phyloP scores from a whole-genome alignment of 2,888 invertebrate genomes.

The Brachycybe producta region DNA sequence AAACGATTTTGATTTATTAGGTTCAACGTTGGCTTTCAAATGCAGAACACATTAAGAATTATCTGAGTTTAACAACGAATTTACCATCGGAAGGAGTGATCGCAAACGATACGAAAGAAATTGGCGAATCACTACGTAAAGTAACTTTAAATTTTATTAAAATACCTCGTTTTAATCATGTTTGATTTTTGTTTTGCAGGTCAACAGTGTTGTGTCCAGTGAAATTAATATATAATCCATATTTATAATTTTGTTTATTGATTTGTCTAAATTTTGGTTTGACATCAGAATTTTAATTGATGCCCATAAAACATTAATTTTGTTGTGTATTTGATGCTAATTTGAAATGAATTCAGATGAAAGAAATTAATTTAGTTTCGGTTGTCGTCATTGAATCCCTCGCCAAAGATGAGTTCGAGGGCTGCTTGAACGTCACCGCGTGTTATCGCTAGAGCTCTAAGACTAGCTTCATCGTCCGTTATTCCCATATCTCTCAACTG shows the following conservation, averaged over 20 bases:
- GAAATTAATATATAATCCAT: not conserved
- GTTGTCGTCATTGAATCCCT: not conserved
- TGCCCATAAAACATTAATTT: not conserved
- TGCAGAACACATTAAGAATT: slow-evolving; percentile 12
- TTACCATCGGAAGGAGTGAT: not conserved
- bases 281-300: too few relatives aligned
- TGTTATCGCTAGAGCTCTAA: slow-evolving; percentile 66
- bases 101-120: not conserved
- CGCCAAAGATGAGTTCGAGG: slow-evolving; percentile 64
- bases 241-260: not conserved
- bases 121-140: slow-evolving; percentile 2
- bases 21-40: slow-evolving; percentile 7
- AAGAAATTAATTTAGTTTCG: not conserved
- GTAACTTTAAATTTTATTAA: not conserved
- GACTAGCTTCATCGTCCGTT: slow-evolving; percentile 63
- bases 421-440: slow-evolving; percentile 82
- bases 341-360: not conserved
- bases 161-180: not conserved
- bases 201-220: slow-evolving; percentile 10
- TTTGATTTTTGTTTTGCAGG: not conserved
- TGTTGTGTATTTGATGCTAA: not conserved
- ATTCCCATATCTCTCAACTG: slow-evolving; percentile 89
- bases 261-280: not conserved
- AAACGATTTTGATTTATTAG: slow-evolving; percentile 2
- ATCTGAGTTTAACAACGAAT: not conserved